phyloP scores from a whole-genome alignment of 2,113 vertebrate species.

The Spea multiplicata region DNA sequence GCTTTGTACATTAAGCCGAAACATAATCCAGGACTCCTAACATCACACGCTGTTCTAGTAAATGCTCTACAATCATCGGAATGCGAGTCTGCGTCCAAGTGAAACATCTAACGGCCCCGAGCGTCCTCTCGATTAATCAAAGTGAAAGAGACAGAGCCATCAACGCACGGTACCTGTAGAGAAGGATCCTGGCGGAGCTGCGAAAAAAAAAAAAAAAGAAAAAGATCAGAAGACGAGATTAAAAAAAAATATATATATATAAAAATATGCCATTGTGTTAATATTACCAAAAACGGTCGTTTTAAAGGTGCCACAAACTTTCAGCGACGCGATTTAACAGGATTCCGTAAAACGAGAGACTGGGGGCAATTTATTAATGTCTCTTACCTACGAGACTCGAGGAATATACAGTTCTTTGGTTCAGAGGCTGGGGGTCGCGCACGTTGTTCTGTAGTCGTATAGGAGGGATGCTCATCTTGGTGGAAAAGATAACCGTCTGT shows the following conservation, averaged over 20 bases:
- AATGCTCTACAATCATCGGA: too few relatives aligned
- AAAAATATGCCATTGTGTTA: too few relatives aligned
- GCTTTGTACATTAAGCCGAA: too few relatives aligned
- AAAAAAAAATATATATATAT: too few relatives aligned
- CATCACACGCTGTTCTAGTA: too few relatives aligned
- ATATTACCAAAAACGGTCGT: too few relatives aligned
- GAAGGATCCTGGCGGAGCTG: neutral
- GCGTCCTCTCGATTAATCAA: neutral
- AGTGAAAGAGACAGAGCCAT: neutral
- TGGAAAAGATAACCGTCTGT: conserved; percentile 56
- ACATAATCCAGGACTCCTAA: too few relatives aligned
- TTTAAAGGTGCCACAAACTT: too few relatives aligned
- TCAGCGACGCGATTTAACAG: too few relatives aligned
- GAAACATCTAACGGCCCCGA: too few relatives aligned
- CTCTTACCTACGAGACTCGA: conserved; percentile 60
- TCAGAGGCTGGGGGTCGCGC: conserved; percentile 58
- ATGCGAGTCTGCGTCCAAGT: too few relatives aligned
- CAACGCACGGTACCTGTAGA: neutral
- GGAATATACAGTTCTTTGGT: conserved; percentile 54
- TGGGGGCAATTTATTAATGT: rapidly evolving
- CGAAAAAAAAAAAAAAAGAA: neutral
- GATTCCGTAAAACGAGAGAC: neutral
- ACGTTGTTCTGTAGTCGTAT: conserved; percentile 58
- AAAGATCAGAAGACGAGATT: neutral
- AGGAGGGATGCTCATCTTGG: neutral